Percentiles rank a stretch among this genome's conserved stretches.
Evolutionary conservation across 2,888 invertebrate species (phyloP).

Genomic region (Drosophila niveifrons): DNA sequence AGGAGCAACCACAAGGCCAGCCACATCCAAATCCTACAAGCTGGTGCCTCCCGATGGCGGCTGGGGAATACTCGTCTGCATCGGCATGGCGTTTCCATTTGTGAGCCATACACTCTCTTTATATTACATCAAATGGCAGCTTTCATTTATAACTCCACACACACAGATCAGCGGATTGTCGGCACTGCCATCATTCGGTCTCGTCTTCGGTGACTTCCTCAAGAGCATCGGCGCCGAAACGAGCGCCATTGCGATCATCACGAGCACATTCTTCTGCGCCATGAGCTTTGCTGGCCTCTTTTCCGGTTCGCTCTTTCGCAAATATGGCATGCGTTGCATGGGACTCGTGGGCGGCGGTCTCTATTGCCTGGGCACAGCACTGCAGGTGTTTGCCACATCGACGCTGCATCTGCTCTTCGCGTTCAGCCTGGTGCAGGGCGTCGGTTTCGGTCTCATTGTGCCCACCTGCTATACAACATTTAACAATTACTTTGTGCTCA

Average conservation of each 20-base stretch:
- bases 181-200: conserved; percentile 89
- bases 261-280: conserved; percentile 88
- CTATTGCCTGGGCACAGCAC: conserved; percentile 88
- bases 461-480: conserved; percentile 91
- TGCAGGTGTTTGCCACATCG: conserved; percentile 88
- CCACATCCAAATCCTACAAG: conserved; percentile 42
- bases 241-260: conserved; percentile 89
- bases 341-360: conserved; percentile 89
- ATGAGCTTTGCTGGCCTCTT: conserved; percentile 88
- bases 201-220: conserved; percentile 90
- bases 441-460: conserved; percentile 90
- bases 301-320: conserved; percentile 89
- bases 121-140: too few relatives aligned
- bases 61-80: conserved; percentile 92
- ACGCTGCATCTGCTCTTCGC: conserved; percentile 88
- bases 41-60: conserved; percentile 90
- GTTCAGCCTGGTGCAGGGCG: conserved; percentile 89
- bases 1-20: conserved; percentile 9
- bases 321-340: conserved; percentile 89
- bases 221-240: conserved; percentile 89
- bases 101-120: conserved; percentile 86
- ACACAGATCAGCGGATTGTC: conserved; percentile 89
- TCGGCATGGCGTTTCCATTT: conserved; percentile 91
- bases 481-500: conserved; percentile 90
- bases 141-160: too few relatives aligned